phyloP scores from a whole-genome alignment of 2,113 vertebrate species.

The Ia io region DNA sequence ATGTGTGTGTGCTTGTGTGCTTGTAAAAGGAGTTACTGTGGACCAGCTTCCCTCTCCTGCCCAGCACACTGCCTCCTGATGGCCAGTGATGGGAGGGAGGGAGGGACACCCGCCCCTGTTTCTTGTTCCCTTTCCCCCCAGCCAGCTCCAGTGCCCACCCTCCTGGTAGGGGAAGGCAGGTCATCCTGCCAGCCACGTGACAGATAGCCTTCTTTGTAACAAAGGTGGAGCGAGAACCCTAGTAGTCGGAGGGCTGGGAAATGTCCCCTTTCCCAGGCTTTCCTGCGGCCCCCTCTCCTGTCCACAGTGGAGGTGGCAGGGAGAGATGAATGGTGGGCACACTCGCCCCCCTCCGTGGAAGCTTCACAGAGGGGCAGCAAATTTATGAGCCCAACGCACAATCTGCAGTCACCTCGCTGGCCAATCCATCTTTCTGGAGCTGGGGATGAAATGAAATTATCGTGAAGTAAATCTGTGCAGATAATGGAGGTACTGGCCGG shows the following conservation, averaged over 20 bases:
- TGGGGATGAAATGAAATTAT: constrained; percentile 83
- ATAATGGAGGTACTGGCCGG: constrained; percentile 66
- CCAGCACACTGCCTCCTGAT: neutral
- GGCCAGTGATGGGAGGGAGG: neutral
- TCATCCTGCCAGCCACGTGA: neutral
- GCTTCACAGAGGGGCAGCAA: constrained; percentile 65
- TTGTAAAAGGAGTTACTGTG: neutral
- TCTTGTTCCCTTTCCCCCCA: neutral
- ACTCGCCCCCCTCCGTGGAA: neutral
- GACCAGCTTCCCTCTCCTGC: neutral
- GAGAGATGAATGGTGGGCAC: constrained; percentile 51
- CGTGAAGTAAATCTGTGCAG: constrained; percentile 82
- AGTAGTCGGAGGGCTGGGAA: neutral
- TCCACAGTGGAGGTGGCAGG: neutral
- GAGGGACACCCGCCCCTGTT: neutral
- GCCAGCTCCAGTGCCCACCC: neutral
- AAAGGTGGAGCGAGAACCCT: neutral
- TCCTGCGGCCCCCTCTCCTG: fast-evolving
- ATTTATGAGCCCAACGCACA: constrained; percentile 77
- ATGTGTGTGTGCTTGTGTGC: neutral
- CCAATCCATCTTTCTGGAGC: constrained; percentile 79
- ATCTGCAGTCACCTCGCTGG: constrained; percentile 71
- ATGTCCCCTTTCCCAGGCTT: neutral
- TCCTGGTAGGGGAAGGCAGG: neutral
- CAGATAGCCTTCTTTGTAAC: constrained; percentile 10